These are phyloP conservation scores for Anthonomus grandis DNA, from an alignment of 1,140 invertebrate genomes.

Conservation along the genomic window DNA sequence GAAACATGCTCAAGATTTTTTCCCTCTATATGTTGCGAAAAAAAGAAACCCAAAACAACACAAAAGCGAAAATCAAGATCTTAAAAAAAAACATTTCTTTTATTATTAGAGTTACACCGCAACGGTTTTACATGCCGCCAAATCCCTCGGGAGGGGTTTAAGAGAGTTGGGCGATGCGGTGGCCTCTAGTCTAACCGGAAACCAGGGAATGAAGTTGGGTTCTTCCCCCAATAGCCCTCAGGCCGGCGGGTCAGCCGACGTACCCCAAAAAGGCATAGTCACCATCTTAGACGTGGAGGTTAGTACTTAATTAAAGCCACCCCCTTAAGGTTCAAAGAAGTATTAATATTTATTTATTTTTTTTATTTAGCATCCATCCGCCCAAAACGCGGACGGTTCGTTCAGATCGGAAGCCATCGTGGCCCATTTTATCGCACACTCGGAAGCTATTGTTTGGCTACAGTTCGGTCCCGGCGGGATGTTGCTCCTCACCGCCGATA, in stretches of 20 bases:
- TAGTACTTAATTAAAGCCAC: too few species aligned
- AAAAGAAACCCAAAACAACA: too few species aligned
- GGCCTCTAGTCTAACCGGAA: slow-evolving; percentile 81
- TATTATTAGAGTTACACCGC: slow-evolving; percentile 82
- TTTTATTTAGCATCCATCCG: slow-evolving; percentile 29
- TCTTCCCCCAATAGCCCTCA: slow-evolving; percentile 46
- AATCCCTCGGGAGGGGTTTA: slow-evolving; percentile 81
- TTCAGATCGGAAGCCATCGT: slow-evolving; percentile 63
- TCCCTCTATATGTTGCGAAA: background rate
- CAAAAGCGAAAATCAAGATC: too few species aligned
- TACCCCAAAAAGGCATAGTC: slow-evolving; percentile 76
- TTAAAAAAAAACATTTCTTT: too few species aligned
- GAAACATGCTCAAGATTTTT: too few species aligned
- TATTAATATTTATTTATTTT: too few species aligned
- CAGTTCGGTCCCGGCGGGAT: slow-evolving; percentile 91
- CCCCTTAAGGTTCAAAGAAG: too few species aligned
- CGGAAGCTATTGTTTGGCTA: slow-evolving; percentile 85
- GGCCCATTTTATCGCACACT: slow-evolving; percentile 93
- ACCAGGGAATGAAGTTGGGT: slow-evolving; percentile 46
- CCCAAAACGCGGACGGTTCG: slow-evolving; percentile 48
- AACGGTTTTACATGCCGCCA: slow-evolving; percentile 91
- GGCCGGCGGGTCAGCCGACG: slow-evolving; percentile 51
- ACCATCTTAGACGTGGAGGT: slow-evolving; percentile 86
- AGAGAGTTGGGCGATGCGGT: slow-evolving; percentile 91
- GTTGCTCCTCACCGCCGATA: slow-evolving; percentile 88